Percentiles rank a stretch among this genome's conserved stretches.
phyloP scores from a whole-genome alignment of 2,113 vertebrate species.

The Syrrhaptes paradoxus region DNA sequence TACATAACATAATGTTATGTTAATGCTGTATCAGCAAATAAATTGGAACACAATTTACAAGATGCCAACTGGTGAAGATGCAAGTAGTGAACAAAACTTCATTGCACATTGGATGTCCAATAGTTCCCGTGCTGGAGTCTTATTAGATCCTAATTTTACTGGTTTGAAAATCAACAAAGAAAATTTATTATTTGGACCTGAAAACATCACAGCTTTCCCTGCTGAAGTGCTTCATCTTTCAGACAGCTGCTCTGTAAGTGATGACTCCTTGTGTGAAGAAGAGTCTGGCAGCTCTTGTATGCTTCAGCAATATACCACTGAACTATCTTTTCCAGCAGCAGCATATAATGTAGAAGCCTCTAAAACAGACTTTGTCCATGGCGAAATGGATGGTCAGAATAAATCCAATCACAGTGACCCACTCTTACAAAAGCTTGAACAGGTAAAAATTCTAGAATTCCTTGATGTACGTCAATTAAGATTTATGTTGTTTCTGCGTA shows the following conservation, averaged over 20 bases:
- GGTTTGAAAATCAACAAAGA: constrained; percentile 63
- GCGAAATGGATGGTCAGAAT: constrained; percentile 17
- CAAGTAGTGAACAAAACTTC: constrained; percentile 75
- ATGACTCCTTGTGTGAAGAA: constrained; percentile 72
- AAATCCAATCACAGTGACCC: constrained; percentile 62
- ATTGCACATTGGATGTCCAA: constrained; percentile 80
- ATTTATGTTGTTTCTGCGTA: neutral
- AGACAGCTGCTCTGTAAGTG: constrained; percentile 75
- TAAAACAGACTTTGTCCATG: neutral
- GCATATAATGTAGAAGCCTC: neutral
- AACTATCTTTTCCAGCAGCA: constrained; percentile 1
- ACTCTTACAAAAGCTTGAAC: constrained; percentile 84
- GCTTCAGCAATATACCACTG: neutral
- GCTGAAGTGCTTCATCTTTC: constrained; percentile 73
- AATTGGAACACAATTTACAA: constrained; percentile 44
- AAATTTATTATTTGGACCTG: neutral
- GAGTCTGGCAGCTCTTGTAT: neutral
- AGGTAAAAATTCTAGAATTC: constrained; percentile 73
- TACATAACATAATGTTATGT: accelerated
- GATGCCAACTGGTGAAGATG: constrained; percentile 84
- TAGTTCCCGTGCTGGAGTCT: constrained; percentile 84
- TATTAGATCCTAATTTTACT: constrained; percentile 76
- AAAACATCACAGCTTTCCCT: constrained; percentile 69
- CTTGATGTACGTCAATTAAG: neutral
- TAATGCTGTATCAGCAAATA: neutral